These are phyloP conservation scores for Hyles euphorbiae DNA, from an alignment of 1,140 invertebrate genomes.

Conservation along the genomic window DNA sequence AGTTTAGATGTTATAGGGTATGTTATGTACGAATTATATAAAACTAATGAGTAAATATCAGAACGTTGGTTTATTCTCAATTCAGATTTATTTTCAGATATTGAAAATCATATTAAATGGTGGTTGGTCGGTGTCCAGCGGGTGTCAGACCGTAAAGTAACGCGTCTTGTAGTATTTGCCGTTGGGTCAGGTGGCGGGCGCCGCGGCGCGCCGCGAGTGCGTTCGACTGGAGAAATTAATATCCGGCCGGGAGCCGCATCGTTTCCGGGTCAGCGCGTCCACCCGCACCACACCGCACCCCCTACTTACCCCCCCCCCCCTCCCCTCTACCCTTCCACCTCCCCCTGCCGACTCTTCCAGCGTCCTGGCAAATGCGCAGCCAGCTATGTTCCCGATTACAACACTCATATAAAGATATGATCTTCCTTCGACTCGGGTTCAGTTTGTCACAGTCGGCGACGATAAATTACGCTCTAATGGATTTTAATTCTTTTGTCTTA, in stretches of 20 bases:
- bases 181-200: not conserved
- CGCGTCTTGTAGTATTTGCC: too few relatives aligned
- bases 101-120: too few relatives aligned
- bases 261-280: constrained; percentile 38
- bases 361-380: not conserved
- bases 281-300: constrained; percentile 3
- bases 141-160: too few relatives aligned
- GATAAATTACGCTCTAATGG: too few relatives aligned
- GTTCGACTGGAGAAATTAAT: constrained; percentile 38
- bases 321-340: constrained; percentile 2
- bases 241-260: constrained; percentile 34
- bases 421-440: not conserved
- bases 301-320: not conserved
- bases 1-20: too few relatives aligned
- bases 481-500: too few relatives aligned
- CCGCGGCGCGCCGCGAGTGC: constrained; percentile 18
- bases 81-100: too few relatives aligned
- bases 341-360: not conserved
- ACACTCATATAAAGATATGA: not conserved
- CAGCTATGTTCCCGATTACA: not conserved
- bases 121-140: too few relatives aligned
- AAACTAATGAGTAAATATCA: too few relatives aligned
- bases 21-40: too few relatives aligned
- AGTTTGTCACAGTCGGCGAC: too few relatives aligned
- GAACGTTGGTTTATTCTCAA: too few relatives aligned